A percentile compares a stretch with the other conserved stretches of the same genome.
phyloP scores from a whole-genome alignment of 2,888 invertebrate species.

The Oligia strigilis region DNA sequence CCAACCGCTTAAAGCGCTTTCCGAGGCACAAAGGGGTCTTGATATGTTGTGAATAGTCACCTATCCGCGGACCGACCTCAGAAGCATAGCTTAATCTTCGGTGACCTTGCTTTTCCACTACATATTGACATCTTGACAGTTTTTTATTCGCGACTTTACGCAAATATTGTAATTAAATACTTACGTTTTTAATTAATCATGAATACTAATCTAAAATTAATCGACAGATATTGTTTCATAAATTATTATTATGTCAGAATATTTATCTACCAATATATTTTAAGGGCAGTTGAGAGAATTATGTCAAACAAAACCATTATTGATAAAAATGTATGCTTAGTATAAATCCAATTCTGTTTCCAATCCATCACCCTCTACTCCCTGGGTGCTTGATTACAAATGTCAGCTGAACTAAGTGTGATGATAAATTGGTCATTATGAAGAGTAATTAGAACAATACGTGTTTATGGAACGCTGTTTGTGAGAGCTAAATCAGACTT shows the following conservation, averaged over 20 bases:
- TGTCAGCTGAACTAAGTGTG: constrained; percentile 34
- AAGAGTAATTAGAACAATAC: constrained; percentile 52
- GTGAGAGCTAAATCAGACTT: not conserved
- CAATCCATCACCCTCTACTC: constrained; percentile 44
- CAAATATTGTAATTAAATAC: constrained; percentile 1
- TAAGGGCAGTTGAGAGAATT: not conserved
- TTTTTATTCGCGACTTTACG: not conserved
- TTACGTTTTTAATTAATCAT: constrained; percentile 5
- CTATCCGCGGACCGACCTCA: not conserved
- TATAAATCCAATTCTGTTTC: constrained; percentile 35
- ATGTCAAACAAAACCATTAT: not conserved
- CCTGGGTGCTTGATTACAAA: constrained; percentile 42
- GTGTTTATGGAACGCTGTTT: constrained; percentile 9
- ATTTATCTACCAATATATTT: constrained; percentile 7
- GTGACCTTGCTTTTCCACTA: constrained; percentile 2
- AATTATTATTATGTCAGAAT: constrained; percentile 1
- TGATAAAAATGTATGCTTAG: constrained; percentile 17
- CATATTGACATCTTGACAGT: constrained; percentile 3
- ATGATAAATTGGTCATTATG: constrained; percentile 60
- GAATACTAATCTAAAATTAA: not conserved
- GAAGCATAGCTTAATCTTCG: not conserved
- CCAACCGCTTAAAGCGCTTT: no score
- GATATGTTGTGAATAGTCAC: not conserved
- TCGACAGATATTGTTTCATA: not conserved
- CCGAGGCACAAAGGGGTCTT: not conserved